A percentile compares a stretch with the other conserved stretches of the same genome.
Evolutionary conservation across 1,140 invertebrate species (phyloP).

Genomic region (Helicoverpa zea): DNA sequence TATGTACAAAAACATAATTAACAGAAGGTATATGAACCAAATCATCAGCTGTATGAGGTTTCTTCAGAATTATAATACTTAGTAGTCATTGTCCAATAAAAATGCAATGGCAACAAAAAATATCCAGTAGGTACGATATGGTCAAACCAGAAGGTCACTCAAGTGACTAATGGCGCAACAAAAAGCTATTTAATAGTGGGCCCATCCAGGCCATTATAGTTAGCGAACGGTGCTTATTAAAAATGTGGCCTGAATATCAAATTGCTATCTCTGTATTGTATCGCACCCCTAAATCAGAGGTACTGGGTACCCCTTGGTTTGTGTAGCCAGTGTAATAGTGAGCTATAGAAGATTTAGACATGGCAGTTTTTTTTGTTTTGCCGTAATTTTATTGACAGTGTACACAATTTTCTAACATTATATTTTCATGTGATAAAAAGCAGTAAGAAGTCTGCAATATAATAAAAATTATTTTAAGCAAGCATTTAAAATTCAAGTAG

Average conservation of each 20-base stretch:
- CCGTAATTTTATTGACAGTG: no score
- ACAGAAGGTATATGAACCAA: no score
- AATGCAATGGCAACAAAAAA: no score
- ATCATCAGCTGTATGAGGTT: no score
- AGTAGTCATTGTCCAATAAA: no score
- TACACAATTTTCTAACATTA: no score
- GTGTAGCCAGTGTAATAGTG: slow-evolving; percentile 56
- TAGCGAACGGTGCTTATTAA: slow-evolving; percentile 80
- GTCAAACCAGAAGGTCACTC: slow-evolving; percentile 50
- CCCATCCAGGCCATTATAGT: slow-evolving; percentile 73
- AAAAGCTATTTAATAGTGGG: slow-evolving; percentile 79
- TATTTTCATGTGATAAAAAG: no score
- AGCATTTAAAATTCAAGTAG: no score
- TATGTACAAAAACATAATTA: no score
- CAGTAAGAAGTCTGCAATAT: no score
- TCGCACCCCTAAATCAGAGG: slow-evolving; percentile 65
- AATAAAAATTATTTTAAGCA: no score
- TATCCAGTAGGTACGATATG: neutral
- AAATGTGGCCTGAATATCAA: slow-evolving; percentile 87
- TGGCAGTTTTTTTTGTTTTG: neutral
- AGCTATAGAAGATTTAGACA: slow-evolving; percentile 1
- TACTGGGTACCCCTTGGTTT: slow-evolving; percentile 67
- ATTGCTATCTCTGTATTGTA: slow-evolving; percentile 86
- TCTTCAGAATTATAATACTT: no score
- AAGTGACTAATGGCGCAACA: slow-evolving; percentile 71